phyloP scores from a whole-genome alignment of 2,797 vertebrate genomes.

The Mallotus villosus region DNA sequence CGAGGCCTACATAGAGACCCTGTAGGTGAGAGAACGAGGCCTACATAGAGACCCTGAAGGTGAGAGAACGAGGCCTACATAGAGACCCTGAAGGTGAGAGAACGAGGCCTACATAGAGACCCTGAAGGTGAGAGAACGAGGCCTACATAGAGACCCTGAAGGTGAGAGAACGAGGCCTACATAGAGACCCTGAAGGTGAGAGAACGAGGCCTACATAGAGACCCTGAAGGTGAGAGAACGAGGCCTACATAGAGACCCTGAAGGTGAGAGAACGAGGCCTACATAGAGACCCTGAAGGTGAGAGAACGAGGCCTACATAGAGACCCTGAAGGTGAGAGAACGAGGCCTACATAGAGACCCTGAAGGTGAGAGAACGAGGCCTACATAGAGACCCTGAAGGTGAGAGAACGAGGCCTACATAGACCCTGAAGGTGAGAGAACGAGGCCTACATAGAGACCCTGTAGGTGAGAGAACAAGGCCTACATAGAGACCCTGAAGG shows the following conservation, averaged over 20 bases:
- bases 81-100: conserved; percentile 92
- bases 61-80: conserved; percentile 91
- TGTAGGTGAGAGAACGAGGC: conserved; percentile 93
- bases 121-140: conserved; percentile 90
- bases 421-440: conserved; percentile 96
- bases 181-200: conserved; percentile 95
- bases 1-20: conserved; percentile 95
- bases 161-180: conserved; percentile 93
- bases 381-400: conserved; percentile 96
- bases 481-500: conserved; percentile 96
- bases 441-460: conserved; percentile 93
- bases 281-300: conserved; percentile 96
- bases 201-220: conserved; percentile 96
- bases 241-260: conserved; percentile 94
- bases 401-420: conserved; percentile 95
- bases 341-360: conserved; percentile 93
- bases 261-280: conserved; percentile 98
- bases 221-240: conserved; percentile 96
- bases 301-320: conserved; percentile 95
- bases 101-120: conserved; percentile 98
- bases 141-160: conserved; percentile 97
- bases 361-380: conserved; percentile 98
- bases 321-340: conserved; percentile 97
- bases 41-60: conserved; percentile 98
- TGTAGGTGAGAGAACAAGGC: conserved; percentile 97